phyloP scores from a whole-genome alignment of 2,113 vertebrate genomes.

The Eubucco bourcierii region DNA sequence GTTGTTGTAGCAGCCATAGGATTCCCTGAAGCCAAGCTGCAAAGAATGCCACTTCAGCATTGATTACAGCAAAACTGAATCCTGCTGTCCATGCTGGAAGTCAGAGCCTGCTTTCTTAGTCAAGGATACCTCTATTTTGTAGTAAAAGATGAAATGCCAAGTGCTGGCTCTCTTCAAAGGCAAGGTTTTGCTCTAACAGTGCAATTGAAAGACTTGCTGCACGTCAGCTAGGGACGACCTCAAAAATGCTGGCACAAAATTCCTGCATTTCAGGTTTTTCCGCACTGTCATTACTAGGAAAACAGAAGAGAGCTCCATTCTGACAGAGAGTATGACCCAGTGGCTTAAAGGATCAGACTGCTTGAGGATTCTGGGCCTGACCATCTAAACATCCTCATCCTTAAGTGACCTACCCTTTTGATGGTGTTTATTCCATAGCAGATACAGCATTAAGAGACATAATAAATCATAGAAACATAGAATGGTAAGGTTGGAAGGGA shows the following conservation, averaged over 20 bases:
- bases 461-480: no score
- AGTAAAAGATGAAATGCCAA: no score
- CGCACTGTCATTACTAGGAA: neutral
- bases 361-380: neutral
- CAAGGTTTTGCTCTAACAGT: neutral
- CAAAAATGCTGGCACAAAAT: neutral
- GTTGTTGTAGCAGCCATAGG: conserved; percentile 23
- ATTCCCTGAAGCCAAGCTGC: neutral
- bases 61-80: conserved; percentile 2
- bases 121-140: neutral
- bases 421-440: neutral
- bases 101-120: neutral
- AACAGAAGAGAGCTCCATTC: neutral
- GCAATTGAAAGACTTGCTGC: neutral
- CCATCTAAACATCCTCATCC: neutral
- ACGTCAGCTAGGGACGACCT: neutral
- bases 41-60: conserved; percentile 29
- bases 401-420: neutral
- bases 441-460: neutral
- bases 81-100: neutral
- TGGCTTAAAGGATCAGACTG: neutral
- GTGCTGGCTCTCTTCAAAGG: neutral
- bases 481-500: no score
- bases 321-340: neutral
- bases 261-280: neutral